Conservation (phyloP, 2,113 vertebrate species). For the Pangasianodon hypophthalmus region DNA sequence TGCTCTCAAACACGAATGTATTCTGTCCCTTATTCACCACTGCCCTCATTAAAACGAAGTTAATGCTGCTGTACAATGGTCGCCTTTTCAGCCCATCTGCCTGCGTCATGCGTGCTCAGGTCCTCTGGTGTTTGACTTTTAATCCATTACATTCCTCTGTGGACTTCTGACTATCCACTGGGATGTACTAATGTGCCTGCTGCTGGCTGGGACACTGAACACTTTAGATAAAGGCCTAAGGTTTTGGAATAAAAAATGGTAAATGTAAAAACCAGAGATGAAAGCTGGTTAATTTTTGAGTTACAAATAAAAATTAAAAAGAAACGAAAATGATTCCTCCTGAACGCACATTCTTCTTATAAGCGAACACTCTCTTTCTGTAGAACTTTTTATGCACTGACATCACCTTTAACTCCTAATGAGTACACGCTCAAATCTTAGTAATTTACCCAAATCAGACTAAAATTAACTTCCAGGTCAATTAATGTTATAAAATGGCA, state of each 20-base stretch:
- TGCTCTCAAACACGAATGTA: slow-evolving; percentile 44
- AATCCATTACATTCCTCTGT: slow-evolving; percentile 78
- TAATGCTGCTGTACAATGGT: slow-evolving; percentile 58
- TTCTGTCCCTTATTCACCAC: slow-evolving; percentile 54
- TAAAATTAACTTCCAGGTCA: slow-evolving; percentile 4
- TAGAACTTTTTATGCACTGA: background rate
- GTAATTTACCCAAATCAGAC: slow-evolving; percentile 4
- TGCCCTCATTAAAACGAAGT: slow-evolving; percentile 48
- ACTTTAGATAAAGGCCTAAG: slow-evolving; percentile 34
- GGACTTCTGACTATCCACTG: slow-evolving; percentile 65
- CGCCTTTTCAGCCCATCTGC: slow-evolving; percentile 61
- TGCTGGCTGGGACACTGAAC: slow-evolving; percentile 66
- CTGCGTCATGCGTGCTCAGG: slow-evolving; percentile 56
- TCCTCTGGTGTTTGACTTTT: slow-evolving; percentile 73
- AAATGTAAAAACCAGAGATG: background rate
- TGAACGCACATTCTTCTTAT: background rate
- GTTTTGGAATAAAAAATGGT: background rate
- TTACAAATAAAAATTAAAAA: background rate
- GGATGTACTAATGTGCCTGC: slow-evolving; percentile 54
- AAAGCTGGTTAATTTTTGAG: background rate
- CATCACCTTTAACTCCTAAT: slow-evolving; percentile 21
- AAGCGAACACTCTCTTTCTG: background rate
- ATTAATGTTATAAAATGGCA: background rate
- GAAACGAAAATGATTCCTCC: background rate
- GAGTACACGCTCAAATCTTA: background rate